Evolutionary conservation across 2,888 invertebrate genomes (phyloP).

Genomic region (Drosophila robusta): DNA sequence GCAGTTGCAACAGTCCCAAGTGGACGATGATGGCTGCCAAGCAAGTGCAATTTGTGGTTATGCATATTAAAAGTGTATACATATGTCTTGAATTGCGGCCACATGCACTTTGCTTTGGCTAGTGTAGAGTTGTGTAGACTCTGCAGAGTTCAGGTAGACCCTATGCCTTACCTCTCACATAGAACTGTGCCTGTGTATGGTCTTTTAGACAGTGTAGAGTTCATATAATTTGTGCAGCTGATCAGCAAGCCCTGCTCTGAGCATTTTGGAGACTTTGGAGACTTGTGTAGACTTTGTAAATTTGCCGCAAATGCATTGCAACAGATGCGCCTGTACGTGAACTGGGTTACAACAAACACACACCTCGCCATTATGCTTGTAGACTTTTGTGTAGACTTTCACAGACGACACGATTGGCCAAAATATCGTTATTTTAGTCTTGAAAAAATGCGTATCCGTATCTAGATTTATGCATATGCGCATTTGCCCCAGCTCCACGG

Average conservation of each 20-base stretch:
- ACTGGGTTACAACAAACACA: too few species aligned
- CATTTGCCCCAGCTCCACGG: slow-evolving; percentile 19
- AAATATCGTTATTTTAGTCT: slow-evolving; percentile 2
- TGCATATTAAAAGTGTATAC: slow-evolving; percentile 42
- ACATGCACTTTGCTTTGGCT: background rate
- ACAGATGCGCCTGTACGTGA: too few species aligned
- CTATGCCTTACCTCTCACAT: too few species aligned
- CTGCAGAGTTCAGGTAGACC: slow-evolving; percentile 9
- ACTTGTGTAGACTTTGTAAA: background rate
- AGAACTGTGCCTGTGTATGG: too few species aligned
- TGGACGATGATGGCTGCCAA: slow-evolving; percentile 68
- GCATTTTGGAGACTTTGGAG: slow-evolving; percentile 1
- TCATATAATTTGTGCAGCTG: slow-evolving; percentile 10
- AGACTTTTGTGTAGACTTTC: background rate
- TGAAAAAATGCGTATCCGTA: slow-evolving; percentile 3
- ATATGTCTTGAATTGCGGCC: slow-evolving; percentile 4
- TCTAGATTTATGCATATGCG: slow-evolving; percentile 15
- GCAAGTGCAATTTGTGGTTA: slow-evolving; percentile 75
- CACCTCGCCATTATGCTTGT: too few species aligned
- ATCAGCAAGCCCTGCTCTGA: background rate
- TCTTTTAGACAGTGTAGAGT: background rate
- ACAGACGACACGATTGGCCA: slow-evolving; percentile 1
- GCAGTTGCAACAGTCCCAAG: slow-evolving; percentile 25
- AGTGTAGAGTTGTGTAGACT: slow-evolving; percentile 28
- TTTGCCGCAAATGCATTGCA: background rate